Base-by-base conservation (phyloP, 2,888 invertebrate genomes). In the Ctenicera cuprea region DNA sequence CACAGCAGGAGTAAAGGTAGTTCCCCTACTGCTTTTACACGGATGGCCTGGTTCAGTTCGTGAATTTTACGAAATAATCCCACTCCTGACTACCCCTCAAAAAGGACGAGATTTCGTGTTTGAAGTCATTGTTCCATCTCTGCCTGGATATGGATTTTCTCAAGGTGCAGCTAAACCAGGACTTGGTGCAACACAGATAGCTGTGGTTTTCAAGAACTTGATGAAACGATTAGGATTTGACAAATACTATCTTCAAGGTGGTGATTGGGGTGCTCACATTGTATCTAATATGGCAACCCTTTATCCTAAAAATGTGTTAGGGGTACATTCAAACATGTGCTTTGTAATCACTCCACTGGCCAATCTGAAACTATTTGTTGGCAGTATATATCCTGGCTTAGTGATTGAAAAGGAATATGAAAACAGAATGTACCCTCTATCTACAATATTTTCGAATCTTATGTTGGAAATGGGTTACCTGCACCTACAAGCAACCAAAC, bases 11-110 rank as follows among this genome's bases (percentile, higher is more conserved):
- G 37, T 82, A 1, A 83, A 89, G 80, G 88, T 91, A 0, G 76
- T 93, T 0, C 94, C 95, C 0, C 82, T 95, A 0, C 86, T 95
- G 1, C 80, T 97, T 43, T 85, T 94, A 12, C 97, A 97, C 83
- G 97, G 97, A 38, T 97, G 97, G 97, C 96, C 97, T 0, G 95
- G 96, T 0, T 95, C 95, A 0, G 89, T 96, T 0, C 88, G 92
- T 14, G 97, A 97, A 86, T 97, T 96, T 86, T 93, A 93, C 82
- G 91, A 92, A 61, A 86, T 94, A 0, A 92, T 95, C 61, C 94
- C 94, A 0, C 82, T 90, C 48, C 87, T 95, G 12, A 86, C 84
- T 0, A 91, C 89, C 0, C 88, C 88, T 0, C 86, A 87, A 52
- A 81, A 86, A 0, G 89, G 88, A 0, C 85, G 88, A 45, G 87